These are phyloP conservation scores for Muscina levida DNA, from an alignment of 2,888 invertebrate species.

Conservation along the genomic window DNA sequence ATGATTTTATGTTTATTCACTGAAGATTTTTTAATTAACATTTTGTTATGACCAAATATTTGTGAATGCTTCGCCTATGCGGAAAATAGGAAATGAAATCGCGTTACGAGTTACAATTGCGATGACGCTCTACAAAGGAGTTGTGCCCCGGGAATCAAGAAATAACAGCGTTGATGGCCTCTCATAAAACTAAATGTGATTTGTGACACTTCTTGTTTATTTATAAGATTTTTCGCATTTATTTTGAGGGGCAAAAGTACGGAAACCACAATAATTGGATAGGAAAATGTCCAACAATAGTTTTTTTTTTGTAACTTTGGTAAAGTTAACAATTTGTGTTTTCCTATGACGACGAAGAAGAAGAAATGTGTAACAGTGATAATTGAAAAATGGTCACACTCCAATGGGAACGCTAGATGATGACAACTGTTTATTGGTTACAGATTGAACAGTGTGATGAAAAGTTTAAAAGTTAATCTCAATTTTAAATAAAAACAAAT, in stretches of 20 bases:
- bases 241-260: constrained; percentile 13
- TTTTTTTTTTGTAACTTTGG: constrained; percentile 10
- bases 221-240: constrained; percentile 71
- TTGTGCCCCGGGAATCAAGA: constrained; percentile 12
- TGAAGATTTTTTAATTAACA: constrained; percentile 33
- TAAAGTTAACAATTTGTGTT: too few relatives aligned
- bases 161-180: constrained; percentile 20
- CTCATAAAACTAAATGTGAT: constrained; percentile 72
- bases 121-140: background rate
- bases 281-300: constrained; percentile 21
- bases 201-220: constrained; percentile 74
- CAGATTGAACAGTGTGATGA: background rate
- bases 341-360: background rate
- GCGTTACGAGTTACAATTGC: constrained; percentile 49
- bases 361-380: constrained; percentile 39
- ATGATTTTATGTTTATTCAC: constrained; percentile 36
- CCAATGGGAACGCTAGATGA: constrained; percentile 34
- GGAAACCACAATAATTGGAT: constrained; percentile 54
- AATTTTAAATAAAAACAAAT: too few relatives aligned
- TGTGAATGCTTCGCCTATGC: constrained; percentile 9
- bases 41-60: constrained; percentile 28
- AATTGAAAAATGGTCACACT: constrained; percentile 58
- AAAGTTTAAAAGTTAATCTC: background rate
- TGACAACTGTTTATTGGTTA: background rate
- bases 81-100: constrained; percentile 42